Conservation (phyloP, 2,888 invertebrate genomes). For the Halictus quadricinctus region DNA sequence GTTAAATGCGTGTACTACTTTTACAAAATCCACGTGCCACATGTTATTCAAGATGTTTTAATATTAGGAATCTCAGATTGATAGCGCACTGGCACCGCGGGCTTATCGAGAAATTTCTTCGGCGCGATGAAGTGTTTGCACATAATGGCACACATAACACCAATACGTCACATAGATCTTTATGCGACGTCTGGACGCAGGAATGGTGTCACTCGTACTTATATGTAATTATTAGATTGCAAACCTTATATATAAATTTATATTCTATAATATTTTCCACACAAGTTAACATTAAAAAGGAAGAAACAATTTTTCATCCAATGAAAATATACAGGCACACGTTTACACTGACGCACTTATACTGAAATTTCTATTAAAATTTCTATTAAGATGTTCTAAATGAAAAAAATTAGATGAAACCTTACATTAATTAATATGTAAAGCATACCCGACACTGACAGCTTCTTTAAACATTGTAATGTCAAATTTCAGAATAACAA, state of each 20-base stretch:
- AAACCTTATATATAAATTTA: background rate
- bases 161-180: constrained; percentile 31
- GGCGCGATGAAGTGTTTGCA: constrained; percentile 13
- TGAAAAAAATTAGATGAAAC: too few relatives aligned
- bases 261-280: background rate
- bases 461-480: too few relatives aligned
- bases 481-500: too few relatives aligned
- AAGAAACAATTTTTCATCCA: background rate
- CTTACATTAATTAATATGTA: too few relatives aligned
- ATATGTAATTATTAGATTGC: constrained; percentile 18
- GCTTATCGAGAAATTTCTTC: constrained; percentile 20
- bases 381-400: too few relatives aligned
- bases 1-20: background rate
- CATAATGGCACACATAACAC: constrained; percentile 29
- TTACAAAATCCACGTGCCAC: constrained; percentile 9
- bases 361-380: too few relatives aligned
- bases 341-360: too few relatives aligned
- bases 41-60: constrained; percentile 26
- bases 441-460: too few relatives aligned
- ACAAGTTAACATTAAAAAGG: background rate
- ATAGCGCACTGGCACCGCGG: background rate
- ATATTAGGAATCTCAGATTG: constrained; percentile 23
- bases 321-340: background rate
- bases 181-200: constrained; percentile 10
- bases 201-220: constrained; percentile 46